phyloP scores from a whole-genome alignment of 2,113 vertebrate species.

The Neomonachus schauinslandi region DNA sequence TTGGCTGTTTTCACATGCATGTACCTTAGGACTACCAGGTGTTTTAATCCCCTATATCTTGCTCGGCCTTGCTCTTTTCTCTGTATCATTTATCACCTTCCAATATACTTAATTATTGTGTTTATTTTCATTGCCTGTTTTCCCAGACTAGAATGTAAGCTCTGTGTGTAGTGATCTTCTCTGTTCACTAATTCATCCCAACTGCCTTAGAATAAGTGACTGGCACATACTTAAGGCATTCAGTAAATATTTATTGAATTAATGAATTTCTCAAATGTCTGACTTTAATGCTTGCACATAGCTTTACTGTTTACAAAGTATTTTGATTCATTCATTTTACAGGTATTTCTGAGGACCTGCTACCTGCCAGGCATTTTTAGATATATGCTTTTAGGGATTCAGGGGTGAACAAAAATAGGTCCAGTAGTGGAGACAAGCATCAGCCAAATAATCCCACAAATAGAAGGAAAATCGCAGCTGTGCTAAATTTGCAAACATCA shows the following conservation, averaged over 20 bases:
- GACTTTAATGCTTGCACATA: not conserved
- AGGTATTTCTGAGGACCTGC: not conserved
- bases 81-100: not conserved
- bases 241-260: constrained; percentile 44
- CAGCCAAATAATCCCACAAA: not conserved
- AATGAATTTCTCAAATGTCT: constrained; percentile 31
- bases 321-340: constrained; percentile 17
- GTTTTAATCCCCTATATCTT: not conserved
- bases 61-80: not conserved
- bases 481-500: constrained; percentile 16
- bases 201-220: not conserved
- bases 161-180: not conserved
- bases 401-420: constrained; percentile 9
- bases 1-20: not conserved
- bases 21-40: not conserved
- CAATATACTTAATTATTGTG: not conserved
- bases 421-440: not conserved
- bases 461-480: not conserved
- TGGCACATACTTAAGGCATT: not conserved
- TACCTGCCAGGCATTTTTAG: not conserved
- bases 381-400: not conserved
- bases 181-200: not conserved
- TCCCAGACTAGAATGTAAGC: not conserved
- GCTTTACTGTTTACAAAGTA: constrained; percentile 3
- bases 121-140: constrained; percentile 14